Evolutionary conservation across 92 coral and sea anemone genomes (phyloP), one percentile per base, ranked within the genome.

Genomic region (Porites rus): DNA sequence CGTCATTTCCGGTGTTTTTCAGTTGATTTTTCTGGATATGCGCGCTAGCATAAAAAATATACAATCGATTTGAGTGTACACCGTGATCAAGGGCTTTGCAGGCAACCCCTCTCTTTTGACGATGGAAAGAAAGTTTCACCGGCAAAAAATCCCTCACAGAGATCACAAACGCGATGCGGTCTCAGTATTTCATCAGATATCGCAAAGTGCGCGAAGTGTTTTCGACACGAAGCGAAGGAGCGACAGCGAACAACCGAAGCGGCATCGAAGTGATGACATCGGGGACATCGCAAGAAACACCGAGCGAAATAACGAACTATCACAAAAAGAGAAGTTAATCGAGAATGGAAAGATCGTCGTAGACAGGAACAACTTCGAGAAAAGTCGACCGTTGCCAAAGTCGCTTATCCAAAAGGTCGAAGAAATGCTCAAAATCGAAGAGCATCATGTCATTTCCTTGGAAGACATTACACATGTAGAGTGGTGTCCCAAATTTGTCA

Each of bases 401-500:
- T 62, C 92, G 18, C 75, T 82, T 51, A 28, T 66, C 12, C 25
- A 52, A 59, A 43, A 88, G 82, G 69, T 88, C 51, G 75, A 76
- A 22, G 46, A 88, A 83, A 83, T 88, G 87, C 67, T 83, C 6
- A 8, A 31, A 21, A 88, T 72, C 10, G 92, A 88, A 46, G 46
- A 59, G 6, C 88, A 82, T 46, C 92, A 88, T 60, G 73, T 76
- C 31, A 65, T 51, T 67, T 76, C 80, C 72, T 89, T 71, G 18
- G 74, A 86, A 71, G 85, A 84, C 43, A 73, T 84, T n/a, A 50
- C 51, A n/a, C 17, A 56, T 25, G 88, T 88, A 60, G 66, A 50
- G 52, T 89, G 92, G 92, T 89, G 92, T 79, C 92, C 92, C 12
- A 43, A 54, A 24, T 89, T 75, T 74, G 82, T 89, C 46, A 83